Conservation (phyloP, 2,797 vertebrate species). For the Threskiornis aethiopicus region DNA sequence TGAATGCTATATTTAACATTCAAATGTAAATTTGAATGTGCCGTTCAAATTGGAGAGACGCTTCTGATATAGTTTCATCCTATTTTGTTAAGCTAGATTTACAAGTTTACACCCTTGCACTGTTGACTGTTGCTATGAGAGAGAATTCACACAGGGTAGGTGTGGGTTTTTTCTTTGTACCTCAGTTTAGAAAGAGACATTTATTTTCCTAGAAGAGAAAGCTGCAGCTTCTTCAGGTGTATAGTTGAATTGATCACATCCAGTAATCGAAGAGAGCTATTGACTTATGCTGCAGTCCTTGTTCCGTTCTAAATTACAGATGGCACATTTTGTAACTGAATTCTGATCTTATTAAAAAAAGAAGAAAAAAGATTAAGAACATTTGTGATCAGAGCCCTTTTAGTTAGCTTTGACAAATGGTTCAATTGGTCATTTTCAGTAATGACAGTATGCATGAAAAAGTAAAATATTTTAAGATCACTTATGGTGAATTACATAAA, state of each 20-base stretch:
- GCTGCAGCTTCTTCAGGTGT: not conserved
- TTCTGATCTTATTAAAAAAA: not conserved
- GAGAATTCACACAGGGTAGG: not conserved
- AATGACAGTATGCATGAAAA: constrained; percentile 56
- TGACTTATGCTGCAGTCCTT: not conserved
- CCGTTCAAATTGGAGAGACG: not conserved
- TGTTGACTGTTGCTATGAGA: not conserved
- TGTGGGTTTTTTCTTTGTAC: not conserved
- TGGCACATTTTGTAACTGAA: not conserved
- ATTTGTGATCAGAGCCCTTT: constrained; percentile 41
- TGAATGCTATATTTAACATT: not conserved
- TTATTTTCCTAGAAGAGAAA: not conserved
- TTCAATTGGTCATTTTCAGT: constrained; percentile 51
- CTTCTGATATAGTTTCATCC: not conserved
- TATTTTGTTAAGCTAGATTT: not conserved
- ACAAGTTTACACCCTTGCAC: not conserved
- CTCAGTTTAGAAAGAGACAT: not conserved
- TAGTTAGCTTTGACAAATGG: constrained; percentile 60
- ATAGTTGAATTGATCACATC: constrained; percentile 9
- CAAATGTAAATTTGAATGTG: not conserved
- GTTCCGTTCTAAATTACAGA: constrained; percentile 20
- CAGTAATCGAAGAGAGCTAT: not conserved
- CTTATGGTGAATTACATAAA: constrained; percentile 66
- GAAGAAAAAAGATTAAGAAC: constrained; percentile 18
- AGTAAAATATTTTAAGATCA: constrained; percentile 56